Base-by-base conservation (phyloP, 2,888 invertebrate genomes). In the Catocala sponsa region DNA sequence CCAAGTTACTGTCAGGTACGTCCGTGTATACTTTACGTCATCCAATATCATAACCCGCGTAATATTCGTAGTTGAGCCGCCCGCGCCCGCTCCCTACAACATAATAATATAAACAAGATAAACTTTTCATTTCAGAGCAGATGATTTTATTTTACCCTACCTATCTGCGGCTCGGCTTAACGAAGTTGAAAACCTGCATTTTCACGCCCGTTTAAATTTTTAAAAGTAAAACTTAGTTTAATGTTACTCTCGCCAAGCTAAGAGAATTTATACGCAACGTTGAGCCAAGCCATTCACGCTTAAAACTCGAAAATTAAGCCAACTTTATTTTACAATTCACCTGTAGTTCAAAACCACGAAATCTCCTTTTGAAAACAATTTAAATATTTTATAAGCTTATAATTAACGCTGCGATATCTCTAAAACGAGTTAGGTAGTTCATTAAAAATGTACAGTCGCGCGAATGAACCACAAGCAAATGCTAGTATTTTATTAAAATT, bases 1-100 rank as follows among this genome's bases (percentile, higher is more conserved):
- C 98, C 5, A 97, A 97, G 83, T 95, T 98, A 85, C 96, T 98
- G 60, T 96, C 97, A 91, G 97, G 97, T 97, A 90, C 91, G 94
- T 82, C 42, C 11, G 46, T 63, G 46, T 60, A 58, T 66, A 50
- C 52, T 72, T 64, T 65, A 48, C 51, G 41, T 44, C 51, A 32
- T 47, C 15, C 63, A 54, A 59, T 65, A 61, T 53, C 33, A n/a
- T 63, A 60, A 60, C 13, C 46, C 38, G 43, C 35, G 41, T 59
- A 55, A 44, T 53, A 53, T 38, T 6, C 9, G 54, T 49, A 59
- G 55, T 59, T 61, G 15, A 35, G 25, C 46, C 42, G 44, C 43
- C 55, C 49, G 41, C 52, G 5, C 50, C 46, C 49, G 42, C 38
- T 41, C 49, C 47, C 56, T 59, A 59, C 51, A 58, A 63, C 56